These are phyloP conservation scores for Cheilosia vernalis DNA, from an alignment of 2,888 invertebrate genomes.

Conservation along the genomic window DNA sequence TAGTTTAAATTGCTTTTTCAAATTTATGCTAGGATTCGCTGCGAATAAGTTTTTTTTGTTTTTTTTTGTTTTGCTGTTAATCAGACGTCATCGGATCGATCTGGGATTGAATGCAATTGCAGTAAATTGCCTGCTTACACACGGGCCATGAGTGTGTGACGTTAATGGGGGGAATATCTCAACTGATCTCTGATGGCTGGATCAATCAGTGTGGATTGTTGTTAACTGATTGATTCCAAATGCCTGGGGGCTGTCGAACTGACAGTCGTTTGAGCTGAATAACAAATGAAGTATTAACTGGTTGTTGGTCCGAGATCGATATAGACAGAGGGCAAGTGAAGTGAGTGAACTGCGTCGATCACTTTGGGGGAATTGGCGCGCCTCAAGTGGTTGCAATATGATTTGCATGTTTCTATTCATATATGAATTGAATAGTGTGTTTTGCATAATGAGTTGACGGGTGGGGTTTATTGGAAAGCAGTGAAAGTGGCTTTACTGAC, in stretches of 20 bases:
- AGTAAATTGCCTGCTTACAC: constrained; percentile 53
- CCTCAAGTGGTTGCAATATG: constrained; percentile 13
- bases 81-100: constrained; percentile 8
- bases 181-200: constrained; percentile 67
- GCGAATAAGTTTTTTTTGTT: not conserved
- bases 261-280: constrained; percentile 54
- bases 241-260: constrained; percentile 35
- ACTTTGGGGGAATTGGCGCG: constrained; percentile 46
- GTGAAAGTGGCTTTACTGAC: too few relatives aligned
- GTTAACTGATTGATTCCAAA: constrained; percentile 63
- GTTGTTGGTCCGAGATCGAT: not conserved
- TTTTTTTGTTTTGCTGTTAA: constrained; percentile 2
- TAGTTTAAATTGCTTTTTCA: constrained; percentile 64
- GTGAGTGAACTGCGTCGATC: constrained; percentile 30
- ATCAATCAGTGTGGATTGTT: constrained; percentile 61
- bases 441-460: not conserved
- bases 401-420: constrained; percentile 1
- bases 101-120: constrained; percentile 42
- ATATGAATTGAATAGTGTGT: not conserved
- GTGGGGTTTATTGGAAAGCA: too few relatives aligned
- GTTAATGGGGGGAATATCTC: constrained; percentile 64
- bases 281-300: constrained; percentile 41
- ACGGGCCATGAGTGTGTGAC: constrained; percentile 53
- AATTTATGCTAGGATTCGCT: constrained; percentile 27
- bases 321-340: constrained; percentile 13